Evolutionary conservation across 1,140 invertebrate species (phyloP).

Genomic region (Harpegnathos saltator): DNA sequence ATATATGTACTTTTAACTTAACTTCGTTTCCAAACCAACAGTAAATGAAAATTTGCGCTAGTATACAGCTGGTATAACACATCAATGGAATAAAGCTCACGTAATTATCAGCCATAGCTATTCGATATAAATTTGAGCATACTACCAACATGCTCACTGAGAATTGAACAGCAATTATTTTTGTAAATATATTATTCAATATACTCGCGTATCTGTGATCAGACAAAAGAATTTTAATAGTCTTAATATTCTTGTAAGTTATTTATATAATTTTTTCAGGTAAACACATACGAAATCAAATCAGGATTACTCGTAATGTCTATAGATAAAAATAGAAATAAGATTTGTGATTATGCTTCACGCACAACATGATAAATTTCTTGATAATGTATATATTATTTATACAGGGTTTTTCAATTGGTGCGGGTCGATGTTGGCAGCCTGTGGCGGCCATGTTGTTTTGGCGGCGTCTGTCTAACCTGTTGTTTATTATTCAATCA

Average conservation of each 20-base stretch:
- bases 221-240: neutral
- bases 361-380: conserved; percentile 39
- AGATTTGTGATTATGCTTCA: conserved; percentile 9
- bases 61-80: conserved; percentile 61
- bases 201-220: conserved; percentile 52
- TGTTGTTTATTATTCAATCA: no score
- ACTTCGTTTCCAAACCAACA: conserved; percentile 87
- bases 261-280: neutral
- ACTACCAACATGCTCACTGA: conserved; percentile 55
- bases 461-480: no score
- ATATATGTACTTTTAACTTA: no score
- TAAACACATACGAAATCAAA: no score
- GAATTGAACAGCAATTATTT: conserved; percentile 65
- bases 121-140: conserved; percentile 63
- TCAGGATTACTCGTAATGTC: no score
- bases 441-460: no score
- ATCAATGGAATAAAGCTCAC: conserved; percentile 72
- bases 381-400: conserved; percentile 1
- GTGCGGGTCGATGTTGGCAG: no score
- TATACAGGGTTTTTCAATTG: neutral
- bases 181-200: conserved; percentile 61
- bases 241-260: neutral
- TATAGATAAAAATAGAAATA: no score
- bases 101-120: conserved; percentile 81
- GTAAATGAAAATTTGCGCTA: conserved; percentile 84